phyloP scores from a whole-genome alignment of 2,113 vertebrate genomes.

The Bothrops jararaca region DNA sequence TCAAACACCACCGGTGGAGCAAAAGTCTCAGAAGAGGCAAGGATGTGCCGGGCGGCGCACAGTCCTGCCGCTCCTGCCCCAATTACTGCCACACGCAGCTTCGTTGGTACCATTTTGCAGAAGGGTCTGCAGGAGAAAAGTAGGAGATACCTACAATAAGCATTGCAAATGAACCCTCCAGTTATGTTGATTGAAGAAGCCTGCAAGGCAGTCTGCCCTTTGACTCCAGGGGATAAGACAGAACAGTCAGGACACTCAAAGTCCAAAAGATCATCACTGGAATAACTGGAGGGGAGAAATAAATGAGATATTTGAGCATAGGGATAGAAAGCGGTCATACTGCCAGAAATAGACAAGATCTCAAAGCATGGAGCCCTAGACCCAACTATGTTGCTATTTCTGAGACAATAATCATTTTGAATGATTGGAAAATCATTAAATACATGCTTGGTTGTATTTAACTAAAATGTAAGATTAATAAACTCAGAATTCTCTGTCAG shows the following conservation, averaged over 20 bases:
- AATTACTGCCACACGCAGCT: slow-evolving; percentile 67
- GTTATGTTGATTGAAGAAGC: background rate
- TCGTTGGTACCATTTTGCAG: slow-evolving; percentile 17
- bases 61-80: slow-evolving; percentile 64
- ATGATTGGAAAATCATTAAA: background rate
- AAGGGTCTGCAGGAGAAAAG: background rate
- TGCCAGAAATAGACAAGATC: background rate
- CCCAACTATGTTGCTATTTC: background rate
- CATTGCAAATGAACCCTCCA: background rate
- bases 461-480: background rate
- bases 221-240: background rate
- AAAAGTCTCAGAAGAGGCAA: slow-evolving; percentile 59
- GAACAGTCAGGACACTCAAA: background rate
- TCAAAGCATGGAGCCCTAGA: background rate
- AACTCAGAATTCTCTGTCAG: background rate
- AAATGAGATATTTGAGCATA: background rate
- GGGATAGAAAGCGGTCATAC: background rate
- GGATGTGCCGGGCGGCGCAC: slow-evolving; percentile 72
- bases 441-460: background rate
- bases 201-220: background rate
- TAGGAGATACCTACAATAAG: background rate
- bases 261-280: background rate
- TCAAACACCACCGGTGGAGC: slow-evolving; percentile 73
- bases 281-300: background rate
- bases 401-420: background rate